Evolutionary conservation across 2,888 invertebrate genomes (phyloP).

Genomic region (Ochlodes sylvanus): DNA sequence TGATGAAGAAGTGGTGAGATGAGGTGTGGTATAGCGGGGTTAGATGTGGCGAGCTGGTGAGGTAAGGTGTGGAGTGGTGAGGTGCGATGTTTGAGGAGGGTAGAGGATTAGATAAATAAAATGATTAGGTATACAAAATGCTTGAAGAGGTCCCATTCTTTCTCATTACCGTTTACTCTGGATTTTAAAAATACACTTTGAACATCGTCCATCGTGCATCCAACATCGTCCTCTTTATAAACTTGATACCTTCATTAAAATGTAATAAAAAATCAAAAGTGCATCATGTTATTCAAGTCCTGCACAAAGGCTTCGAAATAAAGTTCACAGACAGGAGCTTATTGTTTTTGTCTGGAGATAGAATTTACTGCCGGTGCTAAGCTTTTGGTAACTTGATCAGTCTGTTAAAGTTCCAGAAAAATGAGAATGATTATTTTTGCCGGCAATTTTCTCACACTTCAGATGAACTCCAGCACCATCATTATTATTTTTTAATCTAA

Average conservation of each 20-base stretch:
- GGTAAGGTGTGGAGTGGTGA: no score
- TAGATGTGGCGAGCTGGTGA: no score
- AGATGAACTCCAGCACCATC: no score
- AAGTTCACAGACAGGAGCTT: constrained; percentile 7
- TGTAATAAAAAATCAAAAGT: constrained; percentile 7
- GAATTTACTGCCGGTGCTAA: neutral
- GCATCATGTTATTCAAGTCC: constrained; percentile 9
- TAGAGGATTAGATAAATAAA: no score
- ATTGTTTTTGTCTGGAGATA: constrained; percentile 1
- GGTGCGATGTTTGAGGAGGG: no score
- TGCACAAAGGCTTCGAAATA: constrained; percentile 13
- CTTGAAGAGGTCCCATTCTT: no score
- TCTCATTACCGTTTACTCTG: neutral
- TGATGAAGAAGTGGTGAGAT: no score
- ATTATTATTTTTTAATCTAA: no score
- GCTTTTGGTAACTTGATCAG: constrained; percentile 12
- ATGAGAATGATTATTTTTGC: no score
- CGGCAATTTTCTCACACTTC: no score
- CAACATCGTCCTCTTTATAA: neutral
- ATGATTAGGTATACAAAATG: no score
- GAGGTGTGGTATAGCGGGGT: no score
- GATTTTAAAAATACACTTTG: neutral
- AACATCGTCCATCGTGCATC: neutral
- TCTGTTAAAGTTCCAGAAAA: neutral
- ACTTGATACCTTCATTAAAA: constrained; percentile 5